Base-by-base conservation (phyloP, 2,797 vertebrate genomes). In the Danio aesculapii region DNA sequence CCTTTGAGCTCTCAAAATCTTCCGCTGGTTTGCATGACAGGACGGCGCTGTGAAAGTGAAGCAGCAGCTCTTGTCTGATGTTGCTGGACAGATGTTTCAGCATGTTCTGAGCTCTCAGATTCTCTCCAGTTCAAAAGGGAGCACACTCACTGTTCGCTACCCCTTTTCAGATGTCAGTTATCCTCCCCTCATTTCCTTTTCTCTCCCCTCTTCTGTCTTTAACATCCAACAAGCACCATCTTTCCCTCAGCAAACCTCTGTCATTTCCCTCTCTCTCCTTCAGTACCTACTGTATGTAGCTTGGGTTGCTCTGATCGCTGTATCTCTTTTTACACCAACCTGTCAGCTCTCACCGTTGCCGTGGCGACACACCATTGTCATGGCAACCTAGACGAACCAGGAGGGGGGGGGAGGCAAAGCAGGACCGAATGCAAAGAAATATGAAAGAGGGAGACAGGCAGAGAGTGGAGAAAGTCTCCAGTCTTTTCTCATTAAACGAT, bases 341-440 rank as follows among this genome's bases (percentile, higher is more conserved):
- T 88, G 87, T 87, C 87, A 85, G 86, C 87, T 87, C 83, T 82
- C 70, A 30, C 81, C 39, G 89, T 92, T 92, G 88, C 91, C 83
- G 81, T 86, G 89, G 84, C 78, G 84, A 89, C 84, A 16, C 75
- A 84, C 83, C 30, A 88, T 93, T 81, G 86, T 87, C 92, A 92
- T 88, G 87, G 91, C 85, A 93, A 93, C 92, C 87, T 84, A 86
- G 82, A 85, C 77, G 72, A 89, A 89, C 87, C 81, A n/a, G 84
- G 77, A 81, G 83, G 78, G 81, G 80, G 30, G 76, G 53, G 43
- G 75, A 79, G 75, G 30, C 44, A 72, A 68, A 73, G 67, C 78
- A 83, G 75, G 62, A 62, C 50, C 57, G 71, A 68, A 84, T 58
- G 55, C 70, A 75, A 80, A 52, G 77, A 57, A 77, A 69, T 63